Base-by-base conservation (phyloP, 2,797 vertebrate genomes). In the Crossoptilon crossoptilon region DNA sequence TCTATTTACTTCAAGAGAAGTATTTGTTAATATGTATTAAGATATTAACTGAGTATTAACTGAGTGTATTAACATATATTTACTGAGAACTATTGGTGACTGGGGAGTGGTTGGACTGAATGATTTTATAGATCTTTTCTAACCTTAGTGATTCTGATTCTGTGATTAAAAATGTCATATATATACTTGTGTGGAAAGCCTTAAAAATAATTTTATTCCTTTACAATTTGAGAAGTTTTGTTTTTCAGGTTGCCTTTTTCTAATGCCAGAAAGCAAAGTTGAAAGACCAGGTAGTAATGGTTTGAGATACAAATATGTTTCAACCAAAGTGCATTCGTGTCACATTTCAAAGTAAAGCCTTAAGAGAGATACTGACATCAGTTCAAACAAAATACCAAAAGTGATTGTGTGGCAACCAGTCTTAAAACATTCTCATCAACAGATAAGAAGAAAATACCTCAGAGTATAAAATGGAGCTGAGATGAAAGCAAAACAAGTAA, bases 331-430 rank as follows among this genome's bases (percentile, higher is more conserved):
- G 74, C 4, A 0, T 58, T 93, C 82, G 41, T 76, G 37, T 48
- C 48, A 49, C 16, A 22, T 69, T 69, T 91, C 79, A 87, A 41
- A 62, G 6, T 59, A 85, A 87, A 96, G 8, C 15, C 83, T 87
- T 76, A 55, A 74, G 72, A 24, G 18, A 77, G 33, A 31, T 69
- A 91, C 14, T 3, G 3, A 75, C 41, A 88, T 55, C 17, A 78
- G 10, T 75, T 91, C 76, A 92, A 78, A 87, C n/a, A 83, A 91
- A 92, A 80, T 69, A 85, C 21, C 23, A 66, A 39, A 66, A 74
- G 5, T 51, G 18, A 80, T 18, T 59, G 10, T 89, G 58, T 63
- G 33, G 23, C 4, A 58, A 14, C 48, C 11, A 24, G 3, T 64
- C 66, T 87, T 77, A 78, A 93, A 80, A 48, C 2, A 63, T 17